A percentile compares a stretch with the other conserved stretches of the same genome.
phyloP scores from a whole-genome alignment of 2,888 invertebrate genomes.

The Aleiodes leptofemur region DNA sequence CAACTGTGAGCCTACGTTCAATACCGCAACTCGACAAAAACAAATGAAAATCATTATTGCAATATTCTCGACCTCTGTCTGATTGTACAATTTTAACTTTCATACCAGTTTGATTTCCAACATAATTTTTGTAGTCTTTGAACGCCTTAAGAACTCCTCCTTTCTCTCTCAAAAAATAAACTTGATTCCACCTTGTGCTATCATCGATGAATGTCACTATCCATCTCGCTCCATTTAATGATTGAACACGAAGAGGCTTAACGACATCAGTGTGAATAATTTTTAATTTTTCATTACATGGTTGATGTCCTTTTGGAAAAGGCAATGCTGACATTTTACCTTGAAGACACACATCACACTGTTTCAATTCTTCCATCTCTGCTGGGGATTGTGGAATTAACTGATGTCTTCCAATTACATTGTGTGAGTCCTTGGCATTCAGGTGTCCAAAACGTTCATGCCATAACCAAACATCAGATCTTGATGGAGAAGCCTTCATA shows the following conservation, averaged over 20 bases:
- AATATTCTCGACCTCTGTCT: slow-evolving; percentile 36
- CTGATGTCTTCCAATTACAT: too few species aligned
- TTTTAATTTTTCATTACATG: background rate
- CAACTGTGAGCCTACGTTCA: background rate
- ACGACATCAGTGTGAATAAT: slow-evolving; percentile 38
- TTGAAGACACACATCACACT: slow-evolving; percentile 28
- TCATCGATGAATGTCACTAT: slow-evolving; percentile 40
- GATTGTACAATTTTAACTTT: slow-evolving; percentile 32
- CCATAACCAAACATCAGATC: too few species aligned
- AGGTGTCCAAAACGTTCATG: too few species aligned
- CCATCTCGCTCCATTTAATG: slow-evolving; percentile 27
- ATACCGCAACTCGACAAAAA: slow-evolving; percentile 17
- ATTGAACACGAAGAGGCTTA: slow-evolving; percentile 16
- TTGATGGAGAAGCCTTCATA: too few species aligned
- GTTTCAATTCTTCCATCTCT: background rate
- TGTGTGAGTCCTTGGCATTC: too few species aligned
- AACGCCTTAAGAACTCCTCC: slow-evolving; percentile 37
- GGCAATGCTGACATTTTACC: slow-evolving; percentile 40
- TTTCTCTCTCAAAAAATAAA: slow-evolving; percentile 47
- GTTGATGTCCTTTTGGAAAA: slow-evolving; percentile 1
- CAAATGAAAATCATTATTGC: background rate
- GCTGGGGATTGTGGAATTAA: too few species aligned
- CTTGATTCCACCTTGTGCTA: slow-evolving; percentile 47
- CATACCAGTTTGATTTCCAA: slow-evolving; percentile 18
- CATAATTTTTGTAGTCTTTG: slow-evolving; percentile 4